phyloP scores from a whole-genome alignment of 2,888 invertebrate genomes.

The Diarsia rubi region DNA sequence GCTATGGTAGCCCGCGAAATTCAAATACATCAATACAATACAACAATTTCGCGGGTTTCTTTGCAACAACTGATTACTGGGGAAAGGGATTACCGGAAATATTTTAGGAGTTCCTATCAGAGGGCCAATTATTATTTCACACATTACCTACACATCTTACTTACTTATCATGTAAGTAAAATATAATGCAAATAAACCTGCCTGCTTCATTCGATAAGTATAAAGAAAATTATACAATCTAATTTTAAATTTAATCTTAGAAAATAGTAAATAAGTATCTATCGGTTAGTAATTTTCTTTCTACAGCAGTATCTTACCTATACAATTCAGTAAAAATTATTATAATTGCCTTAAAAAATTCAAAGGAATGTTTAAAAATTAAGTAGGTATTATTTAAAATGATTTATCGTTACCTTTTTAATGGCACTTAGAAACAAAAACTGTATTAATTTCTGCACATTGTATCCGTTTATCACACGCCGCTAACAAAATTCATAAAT shows the following conservation, averaged over 20 bases:
- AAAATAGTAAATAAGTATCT: background rate
- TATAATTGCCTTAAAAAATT: background rate
- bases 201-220: background rate
- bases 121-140: background rate
- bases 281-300: background rate
- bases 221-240: background rate
- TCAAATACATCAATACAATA: too few relatives aligned
- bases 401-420: slow-evolving; percentile 35
- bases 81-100: background rate
- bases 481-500: slow-evolving; percentile 9
- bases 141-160: background rate
- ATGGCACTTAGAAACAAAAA: slow-evolving; percentile 10
- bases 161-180: background rate
- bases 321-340: background rate
- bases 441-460: slow-evolving; percentile 19
- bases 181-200: background rate
- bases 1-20: background rate
- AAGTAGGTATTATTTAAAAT: background rate
- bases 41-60: background rate
- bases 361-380: background rate
- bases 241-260: background rate
- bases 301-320: background rate
- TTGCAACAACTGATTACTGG: background rate
- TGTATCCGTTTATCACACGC: slow-evolving; percentile 56
- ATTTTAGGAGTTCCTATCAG: background rate